These are phyloP conservation scores for Turritopsis rubra DNA, from an alignment of 30 jellyfish, hydroid and myxozoan species.

Conservation along the genomic window DNA sequence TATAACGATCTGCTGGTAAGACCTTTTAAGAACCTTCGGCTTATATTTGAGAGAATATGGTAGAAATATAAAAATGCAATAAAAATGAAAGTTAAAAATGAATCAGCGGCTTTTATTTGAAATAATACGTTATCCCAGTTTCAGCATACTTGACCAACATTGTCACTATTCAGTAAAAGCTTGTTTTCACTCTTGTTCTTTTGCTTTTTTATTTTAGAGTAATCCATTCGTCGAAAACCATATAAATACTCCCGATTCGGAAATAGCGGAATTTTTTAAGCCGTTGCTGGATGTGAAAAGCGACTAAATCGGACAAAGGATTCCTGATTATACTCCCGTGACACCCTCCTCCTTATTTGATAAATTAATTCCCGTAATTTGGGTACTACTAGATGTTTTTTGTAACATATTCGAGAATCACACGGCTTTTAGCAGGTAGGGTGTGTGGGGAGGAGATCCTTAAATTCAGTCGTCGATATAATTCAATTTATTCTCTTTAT, in stretches of 20 bases:
- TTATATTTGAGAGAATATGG: no score
- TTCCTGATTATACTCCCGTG: not conserved
- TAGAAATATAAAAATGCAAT: no score
- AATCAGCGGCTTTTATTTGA: no score
- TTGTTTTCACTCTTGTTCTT: not conserved
- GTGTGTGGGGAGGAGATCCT: no score
- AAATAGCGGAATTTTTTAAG: constrained; percentile 2
- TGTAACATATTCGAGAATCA: not conserved
- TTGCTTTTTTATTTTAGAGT: not conserved
- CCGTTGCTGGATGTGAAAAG: constrained; percentile 9
- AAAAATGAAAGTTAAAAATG: no score
- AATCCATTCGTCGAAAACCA: constrained; percentile 3
- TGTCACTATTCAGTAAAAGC: no score
- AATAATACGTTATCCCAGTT: no score
- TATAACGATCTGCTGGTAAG: constrained; percentile 78
- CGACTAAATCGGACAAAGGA: not conserved
- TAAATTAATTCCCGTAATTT: no score
- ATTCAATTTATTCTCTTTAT: no score
- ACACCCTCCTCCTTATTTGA: not conserved
- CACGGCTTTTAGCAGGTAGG: not conserved
- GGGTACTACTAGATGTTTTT: not conserved
- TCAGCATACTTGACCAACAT: no score
- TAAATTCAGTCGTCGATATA: no score
- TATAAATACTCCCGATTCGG: constrained; percentile 3
- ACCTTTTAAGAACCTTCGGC: no score